A percentile compares a stretch with the other conserved stretches of the same genome.
Evolutionary conservation across 1,140 invertebrate genomes (phyloP).

Genomic region (Diachasma alloeum): DNA sequence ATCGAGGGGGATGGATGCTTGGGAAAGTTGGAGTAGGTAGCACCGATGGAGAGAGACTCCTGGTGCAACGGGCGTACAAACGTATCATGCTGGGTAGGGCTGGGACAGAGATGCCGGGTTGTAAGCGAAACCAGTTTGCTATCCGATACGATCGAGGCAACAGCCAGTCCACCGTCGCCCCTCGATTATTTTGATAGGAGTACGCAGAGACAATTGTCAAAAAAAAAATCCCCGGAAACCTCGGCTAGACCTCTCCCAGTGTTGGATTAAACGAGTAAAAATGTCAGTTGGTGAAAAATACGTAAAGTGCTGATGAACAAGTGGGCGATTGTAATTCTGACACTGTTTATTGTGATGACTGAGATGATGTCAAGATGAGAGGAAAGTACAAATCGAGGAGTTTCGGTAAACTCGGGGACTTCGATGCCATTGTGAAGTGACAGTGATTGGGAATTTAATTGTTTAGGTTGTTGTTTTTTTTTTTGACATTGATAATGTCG

Average conservation of each 20-base stretch:
- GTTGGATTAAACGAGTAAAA: neutral
- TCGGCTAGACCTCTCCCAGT: neutral
- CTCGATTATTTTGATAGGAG: neutral
- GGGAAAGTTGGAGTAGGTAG: slow-evolving; percentile 27
- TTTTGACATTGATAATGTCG: slow-evolving; percentile 47
- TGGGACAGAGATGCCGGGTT: slow-evolving; percentile 63
- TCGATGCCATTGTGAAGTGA: slow-evolving; percentile 24
- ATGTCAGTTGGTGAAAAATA: neutral
- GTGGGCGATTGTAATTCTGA: neutral
- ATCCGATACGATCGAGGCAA: slow-evolving; percentile 66
- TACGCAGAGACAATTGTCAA: slow-evolving; percentile 23
- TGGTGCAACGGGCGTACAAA: slow-evolving; percentile 56
- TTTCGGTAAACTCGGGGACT: slow-evolving; percentile 6
- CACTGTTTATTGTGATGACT: neutral
- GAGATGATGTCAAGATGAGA: neutral
- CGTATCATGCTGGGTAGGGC: slow-evolving; percentile 65
- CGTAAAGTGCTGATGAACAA: neutral
- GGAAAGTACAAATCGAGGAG: neutral
- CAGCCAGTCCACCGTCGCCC: slow-evolving; percentile 42
- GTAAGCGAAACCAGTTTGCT: slow-evolving; percentile 66
- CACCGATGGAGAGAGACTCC: slow-evolving; percentile 38
- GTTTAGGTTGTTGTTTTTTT: neutral
- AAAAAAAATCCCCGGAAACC: no score
- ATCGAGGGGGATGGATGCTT: neutral
- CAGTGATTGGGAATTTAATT: neutral